Evolutionary conservation across 2,888 invertebrate genomes (phyloP).

Genomic region (Rotaria magnacalcarata): DNA sequence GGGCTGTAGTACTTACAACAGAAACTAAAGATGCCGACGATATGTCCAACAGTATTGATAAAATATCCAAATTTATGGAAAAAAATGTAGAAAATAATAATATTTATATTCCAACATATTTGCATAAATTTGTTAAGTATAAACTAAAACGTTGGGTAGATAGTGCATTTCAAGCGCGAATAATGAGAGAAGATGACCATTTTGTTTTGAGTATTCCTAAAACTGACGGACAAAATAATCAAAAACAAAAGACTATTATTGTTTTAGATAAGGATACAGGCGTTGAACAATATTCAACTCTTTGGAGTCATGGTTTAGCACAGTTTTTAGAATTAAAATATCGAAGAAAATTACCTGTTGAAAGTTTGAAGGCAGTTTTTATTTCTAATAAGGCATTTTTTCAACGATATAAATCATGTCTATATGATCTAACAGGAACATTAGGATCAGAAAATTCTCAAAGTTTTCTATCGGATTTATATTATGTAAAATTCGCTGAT

Average conservation of each 20-base stretch:
- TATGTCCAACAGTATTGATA: neutral
- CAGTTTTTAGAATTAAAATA: slow-evolving; percentile 34
- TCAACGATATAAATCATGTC: neutral
- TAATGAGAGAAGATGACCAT: slow-evolving; percentile 28
- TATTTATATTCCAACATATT: neutral
- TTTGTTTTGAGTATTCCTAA: neutral
- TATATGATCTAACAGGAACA: slow-evolving; percentile 4
- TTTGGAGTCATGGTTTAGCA: slow-evolving; percentile 22
- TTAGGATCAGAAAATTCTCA: slow-evolving; percentile 32
- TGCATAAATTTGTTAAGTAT: neutral
- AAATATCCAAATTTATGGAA: neutral
- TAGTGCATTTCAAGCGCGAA: slow-evolving; percentile 15
- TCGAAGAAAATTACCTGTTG: neutral
- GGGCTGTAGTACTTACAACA: neutral
- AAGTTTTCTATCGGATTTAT: slow-evolving; percentile 10
- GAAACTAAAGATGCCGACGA: neutral
- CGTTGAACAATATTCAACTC: neutral
- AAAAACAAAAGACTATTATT: neutral
- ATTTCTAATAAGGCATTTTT: slow-evolving; percentile 21
- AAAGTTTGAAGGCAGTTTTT: slow-evolving; percentile 26
- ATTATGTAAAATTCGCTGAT: neutral
- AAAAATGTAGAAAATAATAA: neutral
- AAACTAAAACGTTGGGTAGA: neutral
- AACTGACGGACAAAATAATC: neutral
- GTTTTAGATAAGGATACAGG: slow-evolving; percentile 15